A percentile compares a stretch with the other conserved stretches of the same genome.
phyloP scores from a whole-genome alignment of 2,797 vertebrate genomes.

The Sphenopsis melanotis region DNA sequence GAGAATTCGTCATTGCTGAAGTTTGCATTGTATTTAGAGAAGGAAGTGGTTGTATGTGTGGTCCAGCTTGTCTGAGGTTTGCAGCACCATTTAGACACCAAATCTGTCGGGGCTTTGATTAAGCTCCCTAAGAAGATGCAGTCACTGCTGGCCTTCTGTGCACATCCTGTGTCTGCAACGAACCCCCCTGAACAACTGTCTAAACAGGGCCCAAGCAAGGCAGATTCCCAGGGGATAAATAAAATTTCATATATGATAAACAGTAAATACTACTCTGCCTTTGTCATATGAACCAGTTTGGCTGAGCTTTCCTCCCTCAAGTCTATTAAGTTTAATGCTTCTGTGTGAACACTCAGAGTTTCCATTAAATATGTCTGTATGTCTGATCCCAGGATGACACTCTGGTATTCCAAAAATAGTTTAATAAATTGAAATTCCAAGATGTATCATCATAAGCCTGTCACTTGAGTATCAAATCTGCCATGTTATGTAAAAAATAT shows the following conservation, averaged over 20 bases:
- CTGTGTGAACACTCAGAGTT: background rate
- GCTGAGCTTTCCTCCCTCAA: background rate
- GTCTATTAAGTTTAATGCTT: background rate
- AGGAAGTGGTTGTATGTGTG: background rate
- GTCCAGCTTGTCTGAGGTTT: background rate
- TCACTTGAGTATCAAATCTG: conserved; percentile 13
- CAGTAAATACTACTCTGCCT: conserved; percentile 19
- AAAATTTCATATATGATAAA: background rate
- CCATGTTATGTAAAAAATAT: conserved; percentile 40
- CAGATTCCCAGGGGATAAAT: background rate
- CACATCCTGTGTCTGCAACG: background rate
- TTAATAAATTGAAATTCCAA: conserved; percentile 39
- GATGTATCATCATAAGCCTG: conserved; percentile 25
- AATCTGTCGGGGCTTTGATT: background rate
- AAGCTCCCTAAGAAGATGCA: background rate
- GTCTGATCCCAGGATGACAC: conserved; percentile 17
- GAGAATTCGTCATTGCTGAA: background rate
- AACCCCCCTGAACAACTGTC: background rate
- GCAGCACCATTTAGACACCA: background rate
- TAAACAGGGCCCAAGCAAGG: background rate
- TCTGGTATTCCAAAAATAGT: conserved; percentile 42
- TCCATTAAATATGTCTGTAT: background rate
- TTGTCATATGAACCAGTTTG: background rate
- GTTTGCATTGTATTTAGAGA: background rate
- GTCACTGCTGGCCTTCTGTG: background rate